Percentiles rank a stretch among this genome's conserved stretches.
phyloP scores from a whole-genome alignment of 2,113 vertebrate genomes.

The Siniperca chuatsi region DNA sequence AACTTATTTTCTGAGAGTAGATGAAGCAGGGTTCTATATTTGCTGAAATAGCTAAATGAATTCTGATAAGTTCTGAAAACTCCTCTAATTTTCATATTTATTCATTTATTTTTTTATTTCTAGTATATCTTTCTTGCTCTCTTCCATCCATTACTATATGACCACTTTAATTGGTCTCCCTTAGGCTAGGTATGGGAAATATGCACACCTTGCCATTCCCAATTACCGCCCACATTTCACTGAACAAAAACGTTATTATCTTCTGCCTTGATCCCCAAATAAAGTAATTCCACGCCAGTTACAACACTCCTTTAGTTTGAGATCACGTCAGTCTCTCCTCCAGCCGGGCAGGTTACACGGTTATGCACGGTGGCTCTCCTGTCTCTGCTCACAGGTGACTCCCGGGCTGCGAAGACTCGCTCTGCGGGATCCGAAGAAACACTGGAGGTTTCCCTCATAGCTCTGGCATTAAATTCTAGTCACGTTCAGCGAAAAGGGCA shows the following conservation, averaged over 20 bases:
- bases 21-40: neutral
- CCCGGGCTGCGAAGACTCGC: neutral
- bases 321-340: conserved; percentile 48
- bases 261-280: conserved; percentile 36
- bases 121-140: neutral
- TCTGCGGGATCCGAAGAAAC: conserved; percentile 11
- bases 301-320: conserved; percentile 24
- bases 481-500: conserved; percentile 52
- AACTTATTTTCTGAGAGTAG: neutral
- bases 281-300: conserved; percentile 45
- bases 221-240: conserved; percentile 66
- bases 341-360: conserved; percentile 19
- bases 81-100: neutral
- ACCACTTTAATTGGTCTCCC: neutral
- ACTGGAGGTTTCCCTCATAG: conserved; percentile 29
- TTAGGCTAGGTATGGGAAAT: conserved; percentile 22
- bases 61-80: neutral
- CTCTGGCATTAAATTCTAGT: conserved; percentile 47
- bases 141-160: neutral
- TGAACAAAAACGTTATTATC: conserved; percentile 53
- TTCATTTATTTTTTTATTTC: neutral
- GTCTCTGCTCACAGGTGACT: conserved; percentile 55
- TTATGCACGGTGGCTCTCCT: conserved; percentile 16
- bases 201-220: conserved; percentile 63
- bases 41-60: neutral